Evolutionary conservation across 2,888 invertebrate species (phyloP), one percentile per base, ranked within the genome.

Genomic region (Drosophila flavopinicola): DNA sequence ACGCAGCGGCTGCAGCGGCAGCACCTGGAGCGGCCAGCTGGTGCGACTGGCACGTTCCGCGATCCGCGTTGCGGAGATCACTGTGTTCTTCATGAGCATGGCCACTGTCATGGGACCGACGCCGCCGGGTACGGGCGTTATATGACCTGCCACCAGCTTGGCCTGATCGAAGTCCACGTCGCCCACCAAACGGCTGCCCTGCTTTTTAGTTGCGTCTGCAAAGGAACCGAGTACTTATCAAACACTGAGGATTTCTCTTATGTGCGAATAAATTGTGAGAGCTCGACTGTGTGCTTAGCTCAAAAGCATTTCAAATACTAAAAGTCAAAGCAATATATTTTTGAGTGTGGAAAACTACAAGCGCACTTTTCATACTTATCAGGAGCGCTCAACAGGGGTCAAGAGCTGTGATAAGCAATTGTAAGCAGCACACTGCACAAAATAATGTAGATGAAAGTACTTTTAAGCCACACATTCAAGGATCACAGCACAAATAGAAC

Each of bases 71-170:
- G 98, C 98, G 47, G 97, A 95, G 71, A 95, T 93, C 29, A 98
- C 96, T 0, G 98, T 99, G 92, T 99, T 99, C 82, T 94, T 94
- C 97, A 98, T 97, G 27, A 98, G 92, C 98, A 99, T 99, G 15
- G 98, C 98, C 69, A 98, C 99, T 0, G 99, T 99, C 98, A 99
- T 99, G 11, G 99, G 99, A 0, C 99, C 99, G 63, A 99, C 99
- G 66, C 99, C 99, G 54, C 97, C 96, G 9, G 98, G 97, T 45
- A 99, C 99, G 3, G 99, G 98, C 20, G 99, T 99, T 2, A 99
- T 96, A 91, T 94, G 95, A 0, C 96, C 94, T 11, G 99, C 98
- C 65, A 96, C 94, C 76, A 93, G 91, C 74, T 93, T 92, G 4
- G 96, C 98, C 89, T 96, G 96, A 15, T 92, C 93, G 92, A 94